These are phyloP conservation scores for Choristoneura fumiferana DNA, from an alignment of 1,140 invertebrate species.

Conservation along the genomic window DNA sequence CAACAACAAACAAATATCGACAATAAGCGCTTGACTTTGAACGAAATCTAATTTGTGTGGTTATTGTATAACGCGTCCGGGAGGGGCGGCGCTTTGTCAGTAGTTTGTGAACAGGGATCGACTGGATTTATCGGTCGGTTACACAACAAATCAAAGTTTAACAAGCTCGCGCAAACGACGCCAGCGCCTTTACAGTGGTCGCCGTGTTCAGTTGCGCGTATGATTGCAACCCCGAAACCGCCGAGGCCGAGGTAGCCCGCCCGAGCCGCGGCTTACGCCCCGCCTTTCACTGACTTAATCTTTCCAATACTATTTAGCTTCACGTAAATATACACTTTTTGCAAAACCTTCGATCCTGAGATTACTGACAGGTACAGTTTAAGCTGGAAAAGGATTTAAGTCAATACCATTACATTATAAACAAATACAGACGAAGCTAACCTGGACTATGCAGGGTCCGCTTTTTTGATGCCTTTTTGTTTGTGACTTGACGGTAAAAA, in stretches of 20 bases:
- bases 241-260: not conserved
- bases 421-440: slow-evolving; percentile 57
- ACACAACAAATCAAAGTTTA: slow-evolving; percentile 76
- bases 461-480: slow-evolving; percentile 45
- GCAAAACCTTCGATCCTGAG: slow-evolving; percentile 25
- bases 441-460: slow-evolving; percentile 35
- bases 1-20: slow-evolving; percentile 63
- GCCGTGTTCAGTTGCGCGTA: slow-evolving; percentile 53
- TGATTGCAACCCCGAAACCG: slow-evolving; percentile 65
- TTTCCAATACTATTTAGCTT: slow-evolving; percentile 46
- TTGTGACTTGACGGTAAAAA: slow-evolving; percentile 50
- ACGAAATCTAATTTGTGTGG: slow-evolving; percentile 75
- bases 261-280: slow-evolving; percentile 21
- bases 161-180: slow-evolving; percentile 61
- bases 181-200: slow-evolving; percentile 44
- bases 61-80: slow-evolving; percentile 72
- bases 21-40: slow-evolving; percentile 72
- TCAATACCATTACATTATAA: slow-evolving; percentile 70
- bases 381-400: slow-evolving; percentile 66
- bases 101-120: slow-evolving; percentile 49
- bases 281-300: slow-evolving; percentile 40
- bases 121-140: slow-evolving; percentile 69
- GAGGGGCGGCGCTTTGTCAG: slow-evolving; percentile 40
- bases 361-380: slow-evolving; percentile 65
- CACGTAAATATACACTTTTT: slow-evolving; percentile 65